Conservation (phyloP, 2,888 invertebrate genomes). For the Tetropium fuscum region DNA sequence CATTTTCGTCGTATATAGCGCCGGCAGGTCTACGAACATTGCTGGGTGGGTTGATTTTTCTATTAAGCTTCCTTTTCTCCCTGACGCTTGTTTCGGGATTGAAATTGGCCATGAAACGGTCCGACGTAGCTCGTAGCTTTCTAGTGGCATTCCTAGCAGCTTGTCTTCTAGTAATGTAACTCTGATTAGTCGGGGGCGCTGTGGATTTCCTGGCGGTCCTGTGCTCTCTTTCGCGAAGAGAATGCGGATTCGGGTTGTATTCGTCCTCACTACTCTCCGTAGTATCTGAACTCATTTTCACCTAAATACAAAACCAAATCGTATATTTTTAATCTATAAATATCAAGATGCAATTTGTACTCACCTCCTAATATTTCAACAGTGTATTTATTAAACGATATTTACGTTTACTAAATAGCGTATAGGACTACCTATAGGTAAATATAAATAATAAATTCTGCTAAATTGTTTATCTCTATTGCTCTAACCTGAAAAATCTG, state of each 20-base stretch:
- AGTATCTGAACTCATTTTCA: slow-evolving; percentile 35
- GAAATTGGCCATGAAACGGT: slow-evolving; percentile 69
- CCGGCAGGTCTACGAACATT: slow-evolving; percentile 67
- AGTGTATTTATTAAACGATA: no score
- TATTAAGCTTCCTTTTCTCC: slow-evolving; percentile 81
- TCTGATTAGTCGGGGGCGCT: slow-evolving; percentile 38
- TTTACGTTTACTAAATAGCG: no score
- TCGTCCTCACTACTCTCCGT: slow-evolving; percentile 46
- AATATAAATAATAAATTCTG: no score
- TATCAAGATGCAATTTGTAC: no score
- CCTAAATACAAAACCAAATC: slow-evolving; percentile 9
- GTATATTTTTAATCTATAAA: neutral
- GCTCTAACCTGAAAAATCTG: no score
- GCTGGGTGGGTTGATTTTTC: slow-evolving; percentile 72
- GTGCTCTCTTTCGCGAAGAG: slow-evolving; percentile 35
- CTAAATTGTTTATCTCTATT: no score
- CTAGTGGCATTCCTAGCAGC: slow-evolving; percentile 49
- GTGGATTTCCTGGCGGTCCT: slow-evolving; percentile 55
- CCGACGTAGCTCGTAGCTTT: slow-evolving; percentile 44
- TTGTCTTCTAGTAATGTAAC: slow-evolving; percentile 51
- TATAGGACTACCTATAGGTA: no score
- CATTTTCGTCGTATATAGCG: slow-evolving; percentile 78
- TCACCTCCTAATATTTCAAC: no score
- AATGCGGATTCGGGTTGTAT: slow-evolving; percentile 41
- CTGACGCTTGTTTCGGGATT: slow-evolving; percentile 84